Evolutionary conservation across 2,113 vertebrate genomes (phyloP), one percentile per base, ranked within the genome.

Genomic region (Notarius quadriscutis): DNA sequence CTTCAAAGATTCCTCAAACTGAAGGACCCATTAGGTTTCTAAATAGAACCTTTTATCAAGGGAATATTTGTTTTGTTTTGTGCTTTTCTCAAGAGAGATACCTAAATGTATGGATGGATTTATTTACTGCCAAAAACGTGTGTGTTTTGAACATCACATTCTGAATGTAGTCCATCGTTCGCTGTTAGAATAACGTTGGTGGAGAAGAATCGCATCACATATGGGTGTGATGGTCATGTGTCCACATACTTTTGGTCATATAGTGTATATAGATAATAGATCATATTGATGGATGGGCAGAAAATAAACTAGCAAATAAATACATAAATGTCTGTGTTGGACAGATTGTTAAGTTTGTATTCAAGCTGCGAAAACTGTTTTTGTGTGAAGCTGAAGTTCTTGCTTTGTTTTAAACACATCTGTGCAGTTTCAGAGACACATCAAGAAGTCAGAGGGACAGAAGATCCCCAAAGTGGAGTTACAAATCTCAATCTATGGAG

Each of bases 361-460:
- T 3, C 22, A 25, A n/a, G 62, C 22, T 63, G 57, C 57, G 18
- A 58, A 58, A 58, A 18, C 57, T 22, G 25, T 65, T 65, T 74
- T 48, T 22, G 25, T 30, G 17, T 25, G n/a, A 11, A 30, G 8
- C n/a, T 62, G 6, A 84, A 7, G n/a, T 48, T 80, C 30, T 51
- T 50, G 34, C 12, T 48, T 0, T 34, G 53, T 57, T 86, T 18
- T 18, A 71, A 86, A 30, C 53, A 51, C n/a, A 48, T 92, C 25
- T 5, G 86, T 93, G 14, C 78, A 99, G 98, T 99, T 99, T 96
- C 97, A 98, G 92, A 97, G 97, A 87, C 98, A 99, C 60, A 99
- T 99, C 88, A 99, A 99, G 93, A 99, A 99, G 93, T 99, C 98
- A 1, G 98, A 99, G 94, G 98, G 98, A 53, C 98, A 97, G 94